phyloP scores from a whole-genome alignment of 2,888 invertebrate species.

The Clostera curtula region DNA sequence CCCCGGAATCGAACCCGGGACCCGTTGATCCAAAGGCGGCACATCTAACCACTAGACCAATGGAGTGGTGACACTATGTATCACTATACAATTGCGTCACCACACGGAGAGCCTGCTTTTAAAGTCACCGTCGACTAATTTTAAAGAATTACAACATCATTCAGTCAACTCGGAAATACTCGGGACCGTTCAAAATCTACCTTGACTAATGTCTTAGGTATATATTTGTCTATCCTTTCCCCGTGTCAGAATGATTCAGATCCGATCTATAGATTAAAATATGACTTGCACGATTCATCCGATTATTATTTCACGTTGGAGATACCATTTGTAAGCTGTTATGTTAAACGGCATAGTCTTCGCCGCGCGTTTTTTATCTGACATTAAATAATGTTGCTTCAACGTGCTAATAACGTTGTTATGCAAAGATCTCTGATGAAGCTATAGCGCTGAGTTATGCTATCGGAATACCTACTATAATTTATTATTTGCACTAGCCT shows the following conservation, averaged over 20 bases:
- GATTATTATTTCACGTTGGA: constrained; percentile 24
- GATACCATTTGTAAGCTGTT: constrained; percentile 17
- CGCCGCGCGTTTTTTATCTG: constrained; percentile 1
- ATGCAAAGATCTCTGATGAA: background rate
- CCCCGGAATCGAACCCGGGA: too few species aligned
- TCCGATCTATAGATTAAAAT: constrained; percentile 19
- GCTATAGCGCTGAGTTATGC: background rate
- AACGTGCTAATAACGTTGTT: constrained; percentile 7
- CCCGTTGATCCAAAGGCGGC: too few species aligned
- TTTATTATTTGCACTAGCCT: too few species aligned
- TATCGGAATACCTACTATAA: background rate
- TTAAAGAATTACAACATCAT: too few species aligned
- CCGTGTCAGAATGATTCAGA: constrained; percentile 13
- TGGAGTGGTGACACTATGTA: too few species aligned
- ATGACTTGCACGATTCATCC: constrained; percentile 23
- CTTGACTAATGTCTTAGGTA: constrained; percentile 3
- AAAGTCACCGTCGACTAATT: too few species aligned
- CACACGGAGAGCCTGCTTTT: too few species aligned
- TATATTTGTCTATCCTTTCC: constrained; percentile 19
- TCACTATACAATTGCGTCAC: too few species aligned
- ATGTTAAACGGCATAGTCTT: constrained; percentile 7
- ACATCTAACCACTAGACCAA: too few species aligned
- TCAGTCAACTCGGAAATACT: too few species aligned
- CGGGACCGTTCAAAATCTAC: too few species aligned
- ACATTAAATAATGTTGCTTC: constrained; percentile 10